Conservation (phyloP, 1,140 invertebrate species). For the Brachionus paranguensis region DNA sequence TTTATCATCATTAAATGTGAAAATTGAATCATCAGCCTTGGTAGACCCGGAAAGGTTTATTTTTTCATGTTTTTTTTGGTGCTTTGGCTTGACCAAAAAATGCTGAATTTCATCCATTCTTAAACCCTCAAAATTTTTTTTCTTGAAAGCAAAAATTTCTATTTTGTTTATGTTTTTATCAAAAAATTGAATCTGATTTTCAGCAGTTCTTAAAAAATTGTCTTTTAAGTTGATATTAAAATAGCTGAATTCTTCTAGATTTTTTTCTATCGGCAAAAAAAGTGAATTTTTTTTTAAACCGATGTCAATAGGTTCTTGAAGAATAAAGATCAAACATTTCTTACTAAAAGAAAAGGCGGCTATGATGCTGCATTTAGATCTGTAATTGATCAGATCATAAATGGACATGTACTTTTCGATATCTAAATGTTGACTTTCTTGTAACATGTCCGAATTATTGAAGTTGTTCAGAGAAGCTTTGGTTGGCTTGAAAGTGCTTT, state of each 20-base stretch:
- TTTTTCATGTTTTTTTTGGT: background rate
- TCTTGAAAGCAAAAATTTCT: slow-evolving; percentile 26
- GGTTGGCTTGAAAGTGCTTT: background rate
- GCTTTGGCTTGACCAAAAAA: background rate
- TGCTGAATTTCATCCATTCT: slow-evolving; percentile 18
- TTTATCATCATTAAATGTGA: background rate
- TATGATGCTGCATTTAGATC: background rate
- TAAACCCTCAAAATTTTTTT: slow-evolving; percentile 15
- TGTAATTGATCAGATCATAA: background rate
- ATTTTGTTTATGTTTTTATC: slow-evolving; percentile 10
- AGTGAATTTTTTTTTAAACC: background rate
- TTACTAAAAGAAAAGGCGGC: background rate
- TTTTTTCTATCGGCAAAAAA: background rate
- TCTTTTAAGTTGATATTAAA: slow-evolving; percentile 17
- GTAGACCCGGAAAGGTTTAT: background rate
- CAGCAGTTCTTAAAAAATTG: background rate
- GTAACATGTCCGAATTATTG: background rate
- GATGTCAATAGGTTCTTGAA: background rate
- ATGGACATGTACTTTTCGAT: slow-evolving; percentile 37
- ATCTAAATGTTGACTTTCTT: slow-evolving; percentile 23
- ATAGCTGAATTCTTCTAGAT: background rate
- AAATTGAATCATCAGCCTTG: background rate
- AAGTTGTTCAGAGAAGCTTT: background rate
- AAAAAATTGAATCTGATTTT: background rate
- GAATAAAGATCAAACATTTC: background rate